A percentile compares a stretch with the other conserved stretches of the same genome.
phyloP scores from a whole-genome alignment of 2,888 invertebrate species.

The Drosophila paracracens region DNA sequence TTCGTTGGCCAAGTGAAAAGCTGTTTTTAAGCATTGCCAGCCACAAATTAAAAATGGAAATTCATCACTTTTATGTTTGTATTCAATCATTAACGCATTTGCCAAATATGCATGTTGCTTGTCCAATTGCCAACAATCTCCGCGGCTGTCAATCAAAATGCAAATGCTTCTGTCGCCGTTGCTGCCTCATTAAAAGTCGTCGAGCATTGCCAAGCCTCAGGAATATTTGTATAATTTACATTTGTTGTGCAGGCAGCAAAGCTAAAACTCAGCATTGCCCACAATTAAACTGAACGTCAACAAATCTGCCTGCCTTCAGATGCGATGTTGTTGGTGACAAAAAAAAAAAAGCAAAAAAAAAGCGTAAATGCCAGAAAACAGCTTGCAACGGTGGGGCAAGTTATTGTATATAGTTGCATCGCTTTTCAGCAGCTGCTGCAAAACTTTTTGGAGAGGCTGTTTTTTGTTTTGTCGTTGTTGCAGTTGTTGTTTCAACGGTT shows the following conservation, averaged over 20 bases:
- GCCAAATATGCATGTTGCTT: conserved; percentile 66
- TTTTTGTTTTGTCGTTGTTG: conserved; percentile 3
- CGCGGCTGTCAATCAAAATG: conserved; percentile 77
- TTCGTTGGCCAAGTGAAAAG: not conserved
- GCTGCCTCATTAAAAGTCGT: conserved; percentile 72
- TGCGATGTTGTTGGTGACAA: conserved; percentile 42
- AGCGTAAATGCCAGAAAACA: conserved; percentile 37
- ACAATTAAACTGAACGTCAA: conserved; percentile 43
- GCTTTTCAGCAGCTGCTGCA: conserved; percentile 50
- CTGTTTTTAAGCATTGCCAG: not conserved
- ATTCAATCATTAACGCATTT: conserved; percentile 62
- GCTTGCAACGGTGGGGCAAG: conserved; percentile 34
- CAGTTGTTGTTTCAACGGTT: conserved; percentile 66
- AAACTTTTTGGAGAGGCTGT: conserved; percentile 47
- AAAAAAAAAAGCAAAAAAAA: conserved; percentile 35
- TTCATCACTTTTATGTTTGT: conserved; percentile 3
- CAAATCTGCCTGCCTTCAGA: conserved; percentile 50
- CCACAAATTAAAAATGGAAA: conserved; percentile 4
- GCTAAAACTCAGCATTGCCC: conserved; percentile 36
- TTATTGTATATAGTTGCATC: conserved; percentile 50
- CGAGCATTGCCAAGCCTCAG: conserved; percentile 26
- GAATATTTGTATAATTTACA: conserved; percentile 68
- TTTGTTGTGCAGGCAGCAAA: conserved; percentile 48
- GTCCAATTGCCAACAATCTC: conserved; percentile 68
- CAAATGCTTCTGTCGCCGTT: conserved; percentile 53